A percentile compares a stretch with the other conserved stretches of the same genome.
Evolutionary conservation across 2,888 invertebrate genomes (phyloP).

Genomic region (Periphyllus acericola): DNA sequence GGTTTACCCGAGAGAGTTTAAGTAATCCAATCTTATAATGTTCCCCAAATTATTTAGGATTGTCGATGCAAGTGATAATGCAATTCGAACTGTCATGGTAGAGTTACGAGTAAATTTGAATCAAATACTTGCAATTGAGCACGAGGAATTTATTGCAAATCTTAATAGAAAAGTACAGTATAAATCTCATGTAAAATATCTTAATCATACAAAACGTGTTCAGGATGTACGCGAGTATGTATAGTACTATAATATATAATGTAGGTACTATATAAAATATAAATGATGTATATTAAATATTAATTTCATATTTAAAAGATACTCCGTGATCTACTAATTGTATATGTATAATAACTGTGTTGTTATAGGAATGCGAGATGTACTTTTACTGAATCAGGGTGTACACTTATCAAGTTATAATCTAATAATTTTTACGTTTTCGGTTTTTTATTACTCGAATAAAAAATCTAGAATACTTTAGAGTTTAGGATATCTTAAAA

Average conservation of each 20-base stretch:
- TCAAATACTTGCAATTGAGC: constrained; percentile 69
- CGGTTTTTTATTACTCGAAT: no score
- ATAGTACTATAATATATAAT: neutral
- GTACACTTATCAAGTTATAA: no score
- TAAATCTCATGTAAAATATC: neutral
- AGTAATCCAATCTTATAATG: neutral
- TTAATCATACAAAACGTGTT: neutral
- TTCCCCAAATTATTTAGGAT: constrained; percentile 62
- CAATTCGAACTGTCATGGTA: constrained; percentile 64
- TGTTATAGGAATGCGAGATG: no score
- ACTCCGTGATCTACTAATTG: neutral
- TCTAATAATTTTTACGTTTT: no score
- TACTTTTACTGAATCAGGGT: no score
- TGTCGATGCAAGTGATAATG: constrained; percentile 64
- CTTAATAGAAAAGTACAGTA: constrained; percentile 71
- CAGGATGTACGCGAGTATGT: neutral
- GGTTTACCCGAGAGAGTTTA: neutral
- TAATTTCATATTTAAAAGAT: neutral
- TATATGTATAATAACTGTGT: no score
- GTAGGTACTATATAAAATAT: no score
- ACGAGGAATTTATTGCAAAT: constrained; percentile 73
- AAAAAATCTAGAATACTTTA: no score
- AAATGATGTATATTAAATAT: neutral
- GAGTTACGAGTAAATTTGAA: constrained; percentile 65
- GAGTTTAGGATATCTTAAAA: no score